Evolutionary conservation across 2,888 invertebrate genomes (phyloP), one percentile per base, ranked within the genome.

Genomic region (Ceratothoa steindachneri): DNA sequence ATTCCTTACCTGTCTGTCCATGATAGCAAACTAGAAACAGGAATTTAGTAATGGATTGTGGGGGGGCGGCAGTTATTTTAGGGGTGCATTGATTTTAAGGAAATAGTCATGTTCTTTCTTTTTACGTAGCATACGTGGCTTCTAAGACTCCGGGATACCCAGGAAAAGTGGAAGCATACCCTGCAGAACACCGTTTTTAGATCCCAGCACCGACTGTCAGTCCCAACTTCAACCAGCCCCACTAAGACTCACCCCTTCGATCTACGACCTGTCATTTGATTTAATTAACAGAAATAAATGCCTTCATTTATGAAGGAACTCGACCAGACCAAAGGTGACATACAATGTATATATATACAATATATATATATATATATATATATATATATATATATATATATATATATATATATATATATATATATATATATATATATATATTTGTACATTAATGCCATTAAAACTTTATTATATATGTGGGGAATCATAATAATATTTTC

Each of bases 131-230:
- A 83, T 73, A 83, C 83, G 28, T 87, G 87, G 87, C 81, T 87
- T 51, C 82, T 82, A 27, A 86, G 86, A 80, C 82, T 87, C 71
- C 82, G 84, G 55, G 85, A 86, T 67, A 87, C 87, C 1, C 86
- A 87, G 81, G 86, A 87, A 77, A 85, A 84, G 71, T 87, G 86
- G 84, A 86, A 86, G 75, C 81, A 84, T 67, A 85, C 85, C 2
- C 81, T 85, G 30, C 84, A 85, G 80, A 84, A 84, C 80, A 85
- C 85, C 9, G 83, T 84, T 65, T 84, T 84, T 81, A 81, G 82
- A 27, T 71, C 73, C 28, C 79, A 79, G 28, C 79, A 79, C 27
- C 74, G 79, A 19, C 70, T 79, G 5, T 71, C 78, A 12, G 75
- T 75, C 30, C 75, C 79, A 2, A 74, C 79, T 30, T 60, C 75